Percentiles rank a stretch among this genome's conserved stretches.
phyloP scores from a whole-genome alignment of 2,113 vertebrate species.

The Daboia siamensis region DNA sequence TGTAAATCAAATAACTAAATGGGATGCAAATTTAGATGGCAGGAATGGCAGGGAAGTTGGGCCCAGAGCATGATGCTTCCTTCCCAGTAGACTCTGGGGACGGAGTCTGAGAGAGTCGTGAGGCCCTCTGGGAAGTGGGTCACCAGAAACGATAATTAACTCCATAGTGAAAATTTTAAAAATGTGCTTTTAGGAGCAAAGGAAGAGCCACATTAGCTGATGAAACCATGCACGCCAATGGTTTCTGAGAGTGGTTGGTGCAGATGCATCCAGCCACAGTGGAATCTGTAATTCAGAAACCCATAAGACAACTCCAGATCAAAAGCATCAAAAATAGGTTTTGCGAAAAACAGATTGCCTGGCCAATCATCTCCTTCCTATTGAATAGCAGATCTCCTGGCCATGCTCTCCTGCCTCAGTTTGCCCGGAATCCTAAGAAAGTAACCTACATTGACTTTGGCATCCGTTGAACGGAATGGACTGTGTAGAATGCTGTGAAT shows the following conservation, averaged over 20 bases:
- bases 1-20: too few relatives aligned
- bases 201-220: not conserved
- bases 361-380: not conserved
- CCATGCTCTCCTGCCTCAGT: not conserved
- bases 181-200: not conserved
- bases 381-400: not conserved
- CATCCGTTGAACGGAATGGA: not conserved
- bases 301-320: accelerated
- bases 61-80: too few relatives aligned
- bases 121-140: too few relatives aligned
- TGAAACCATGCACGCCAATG: not conserved
- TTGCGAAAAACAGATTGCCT: not conserved
- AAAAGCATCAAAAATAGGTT: not conserved
- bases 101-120: too few relatives aligned
- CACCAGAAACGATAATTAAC: not conserved
- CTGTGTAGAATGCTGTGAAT: not conserved
- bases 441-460: not conserved
- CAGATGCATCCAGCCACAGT: not conserved
- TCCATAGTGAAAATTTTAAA: not conserved
- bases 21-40: too few relatives aligned
- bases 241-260: accelerated
- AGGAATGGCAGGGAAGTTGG: too few relatives aligned
- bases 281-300: not conserved
- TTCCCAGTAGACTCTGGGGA: too few relatives aligned
- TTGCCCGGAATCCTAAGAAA: not conserved